These are phyloP conservation scores for Ichneumoninae sp. DNA, from an alignment of 2,888 invertebrate genomes.

Conservation along the genomic window DNA sequence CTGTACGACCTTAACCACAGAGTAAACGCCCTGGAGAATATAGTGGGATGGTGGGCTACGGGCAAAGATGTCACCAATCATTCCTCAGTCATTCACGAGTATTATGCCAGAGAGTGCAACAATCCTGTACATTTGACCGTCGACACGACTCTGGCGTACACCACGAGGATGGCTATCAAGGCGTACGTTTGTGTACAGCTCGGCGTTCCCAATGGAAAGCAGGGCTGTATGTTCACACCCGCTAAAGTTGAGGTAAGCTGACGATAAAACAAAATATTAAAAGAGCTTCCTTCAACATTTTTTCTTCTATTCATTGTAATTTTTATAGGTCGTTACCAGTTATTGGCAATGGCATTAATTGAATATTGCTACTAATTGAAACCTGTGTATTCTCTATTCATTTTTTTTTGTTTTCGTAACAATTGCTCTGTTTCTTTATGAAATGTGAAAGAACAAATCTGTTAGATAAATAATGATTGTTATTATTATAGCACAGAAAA, in stretches of 20 bases:
- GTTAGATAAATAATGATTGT: no score
- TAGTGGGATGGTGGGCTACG: slow-evolving; percentile 99
- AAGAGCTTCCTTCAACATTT: neutral
- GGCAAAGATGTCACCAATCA: slow-evolving; percentile 98
- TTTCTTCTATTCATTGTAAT: neutral
- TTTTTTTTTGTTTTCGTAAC: no score
- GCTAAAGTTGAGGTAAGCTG: slow-evolving; percentile 90
- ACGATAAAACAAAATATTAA: slow-evolving; percentile 2
- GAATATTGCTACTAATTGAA: neutral
- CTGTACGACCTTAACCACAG: slow-evolving; percentile 96
- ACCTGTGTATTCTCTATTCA: no score
- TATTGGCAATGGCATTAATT: neutral
- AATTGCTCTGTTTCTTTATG: no score
- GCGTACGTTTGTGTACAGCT: slow-evolving; percentile 97
- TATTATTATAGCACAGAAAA: no score
- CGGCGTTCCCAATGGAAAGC: slow-evolving; percentile 97
- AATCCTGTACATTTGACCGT: slow-evolving; percentile 98
- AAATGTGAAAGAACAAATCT: no score
- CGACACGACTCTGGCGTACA: slow-evolving; percentile 95
- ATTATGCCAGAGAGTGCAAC: slow-evolving; percentile 97
- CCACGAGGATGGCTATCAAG: slow-evolving; percentile 94
- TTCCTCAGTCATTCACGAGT: slow-evolving; percentile 98
- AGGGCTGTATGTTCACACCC: slow-evolving; percentile 98
- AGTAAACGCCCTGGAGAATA: slow-evolving; percentile 96
- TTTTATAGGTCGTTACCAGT: neutral